Evolutionary conservation across 2,113 vertebrate species (phyloP).

Genomic region (Sturnira hondurensis): DNA sequence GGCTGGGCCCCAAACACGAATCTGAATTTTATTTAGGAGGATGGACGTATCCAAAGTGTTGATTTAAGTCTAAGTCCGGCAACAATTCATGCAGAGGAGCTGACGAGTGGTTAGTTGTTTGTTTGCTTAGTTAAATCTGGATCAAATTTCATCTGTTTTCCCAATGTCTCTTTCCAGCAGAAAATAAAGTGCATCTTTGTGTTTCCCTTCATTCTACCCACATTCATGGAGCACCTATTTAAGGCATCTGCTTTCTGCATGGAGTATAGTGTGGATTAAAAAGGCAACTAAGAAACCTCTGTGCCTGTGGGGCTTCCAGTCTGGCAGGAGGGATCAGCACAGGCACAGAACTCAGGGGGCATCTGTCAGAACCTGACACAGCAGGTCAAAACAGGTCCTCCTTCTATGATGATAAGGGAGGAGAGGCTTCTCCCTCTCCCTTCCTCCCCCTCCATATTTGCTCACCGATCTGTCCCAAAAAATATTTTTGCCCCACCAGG

Average conservation of each 20-base stretch:
- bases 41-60: not conserved
- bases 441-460: not conserved
- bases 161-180: not conserved
- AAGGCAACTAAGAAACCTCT: not conserved
- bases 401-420: not conserved
- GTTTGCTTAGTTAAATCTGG: not conserved
- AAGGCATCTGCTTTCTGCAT: not conserved
- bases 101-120: not conserved
- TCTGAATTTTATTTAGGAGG: not conserved
- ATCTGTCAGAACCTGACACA: not conserved
- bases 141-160: not conserved
- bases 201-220: not conserved
- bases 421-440: not conserved
- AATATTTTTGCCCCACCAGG: not conserved
- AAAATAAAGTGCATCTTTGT: not conserved
- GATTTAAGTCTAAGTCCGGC: not conserved
- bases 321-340: not conserved
- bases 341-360: too few relatives aligned
- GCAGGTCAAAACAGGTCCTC: not conserved
- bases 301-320: not conserved
- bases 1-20: not conserved
- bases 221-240: not conserved
- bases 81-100: not conserved
- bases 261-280: not conserved
- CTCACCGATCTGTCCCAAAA: not conserved